These are phyloP conservation scores for Schizopygopsis malacanthus DNA, from an alignment of 2,797 vertebrate genomes.

Conservation along the genomic window DNA sequence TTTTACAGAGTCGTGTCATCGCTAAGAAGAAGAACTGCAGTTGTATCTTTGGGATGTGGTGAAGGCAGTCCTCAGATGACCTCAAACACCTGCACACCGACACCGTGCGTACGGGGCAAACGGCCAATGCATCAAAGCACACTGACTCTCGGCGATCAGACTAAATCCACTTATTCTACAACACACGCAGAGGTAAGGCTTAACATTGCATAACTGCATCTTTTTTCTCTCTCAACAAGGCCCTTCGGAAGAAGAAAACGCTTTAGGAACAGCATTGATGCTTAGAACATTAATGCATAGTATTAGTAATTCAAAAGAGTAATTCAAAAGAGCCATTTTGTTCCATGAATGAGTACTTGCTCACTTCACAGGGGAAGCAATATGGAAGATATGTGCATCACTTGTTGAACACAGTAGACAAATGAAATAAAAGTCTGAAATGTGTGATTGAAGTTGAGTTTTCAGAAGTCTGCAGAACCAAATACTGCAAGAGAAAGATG, in stretches of 20 bases:
- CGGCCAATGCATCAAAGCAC: constrained; percentile 64
- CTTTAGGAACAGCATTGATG: neutral
- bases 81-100: neutral
- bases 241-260: too few species aligned
- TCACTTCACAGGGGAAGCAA: too few species aligned
- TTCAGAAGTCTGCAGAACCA: neutral
- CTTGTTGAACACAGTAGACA: neutral
- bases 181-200: constrained; percentile 64
- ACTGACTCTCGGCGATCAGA: constrained; percentile 56
- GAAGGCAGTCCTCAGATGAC: neutral
- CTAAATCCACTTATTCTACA: constrained; percentile 58
- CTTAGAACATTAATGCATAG: neutral
- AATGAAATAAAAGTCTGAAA: neutral
- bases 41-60: neutral
- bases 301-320: neutral
- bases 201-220: neutral
- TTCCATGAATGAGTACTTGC: too few species aligned
- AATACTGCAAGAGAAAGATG: neutral
- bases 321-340: neutral
- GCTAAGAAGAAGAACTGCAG: neutral
- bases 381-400: neutral
- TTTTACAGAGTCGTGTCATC: neutral
- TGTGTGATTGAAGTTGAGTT: neutral
- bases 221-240: too few species aligned
- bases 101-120: neutral